Base-by-base conservation (phyloP, 1,140 invertebrate species). In the Druon quercuslanigerum region DNA sequence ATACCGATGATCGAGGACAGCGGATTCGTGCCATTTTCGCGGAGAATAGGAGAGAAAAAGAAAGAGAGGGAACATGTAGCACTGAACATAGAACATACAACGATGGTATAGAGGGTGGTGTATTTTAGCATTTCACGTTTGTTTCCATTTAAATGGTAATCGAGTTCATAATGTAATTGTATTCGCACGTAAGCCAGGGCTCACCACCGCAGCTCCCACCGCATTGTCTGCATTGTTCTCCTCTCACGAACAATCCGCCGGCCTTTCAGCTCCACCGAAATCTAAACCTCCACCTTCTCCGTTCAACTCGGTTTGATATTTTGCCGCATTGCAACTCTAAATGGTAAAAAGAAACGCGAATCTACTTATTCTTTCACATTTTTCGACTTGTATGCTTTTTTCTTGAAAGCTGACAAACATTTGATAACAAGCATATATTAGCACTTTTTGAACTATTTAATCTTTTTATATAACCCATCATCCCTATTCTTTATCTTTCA, bases 81-180 rank as follows among this genome's bases (percentile, higher is more conserved):
- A 16, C n/a, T 19, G 17, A 19, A 56, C 20, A 56, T 56, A n/a
- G 9, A 19, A 66, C 33, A 66, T 25, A 80, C 79, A 76, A 81
- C 76, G 81, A 77, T 81, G 80, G 79, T 84, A 82, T 82, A 79
- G 80, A 73, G 71, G 81, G 80, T 78, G 79, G 84, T 88, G 87
- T 88, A 90, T 91, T 91, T 90, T 89, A 91, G 90, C 90, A 88
- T 90, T 91, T 91, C 89, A 89, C 89, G 90, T 92, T 91, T 91
- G 89, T 91, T 91, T 91, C 90, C 90, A 91, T 92, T 92, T 91
- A 92, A 92, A 92, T 92, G 90, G 90, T 92, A 91, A 92, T 92
- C 89, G 90, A 90, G 90, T 90, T 90, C 88, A 91, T 90, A 91
- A 90, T 91, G 90, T 91, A 91, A 91, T 91, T 91, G 90, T 92